Conservation (phyloP, 2,113 vertebrate species). For the Sinocyclocheilus rhinocerous region DNA sequence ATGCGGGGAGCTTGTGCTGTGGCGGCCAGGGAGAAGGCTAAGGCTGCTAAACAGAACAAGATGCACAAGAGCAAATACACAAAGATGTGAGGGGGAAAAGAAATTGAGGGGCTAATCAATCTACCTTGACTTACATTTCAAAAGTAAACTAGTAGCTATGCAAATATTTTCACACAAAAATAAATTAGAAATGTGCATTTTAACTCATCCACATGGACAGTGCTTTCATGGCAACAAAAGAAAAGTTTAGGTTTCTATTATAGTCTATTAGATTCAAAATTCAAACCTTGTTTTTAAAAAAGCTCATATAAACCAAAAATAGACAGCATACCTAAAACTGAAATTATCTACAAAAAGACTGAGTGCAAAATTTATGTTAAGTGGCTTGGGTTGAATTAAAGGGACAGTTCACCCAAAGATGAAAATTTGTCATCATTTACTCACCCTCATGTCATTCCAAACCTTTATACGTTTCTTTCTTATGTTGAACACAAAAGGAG, state of each 20-base stretch:
- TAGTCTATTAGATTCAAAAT: not conserved
- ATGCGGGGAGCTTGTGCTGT: conserved; percentile 94
- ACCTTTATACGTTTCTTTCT: too few species aligned
- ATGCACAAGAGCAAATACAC: conserved; percentile 48
- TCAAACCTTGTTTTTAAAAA: not conserved
- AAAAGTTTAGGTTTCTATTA: not conserved
- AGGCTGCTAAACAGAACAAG: conserved; percentile 76
- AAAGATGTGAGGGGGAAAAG: not conserved
- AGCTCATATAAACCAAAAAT: not conserved
- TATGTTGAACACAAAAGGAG: too few species aligned
- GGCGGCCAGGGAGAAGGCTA: conserved; percentile 94
- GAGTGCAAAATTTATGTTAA: not conserved
- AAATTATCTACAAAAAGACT: not conserved
- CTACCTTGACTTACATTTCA: not conserved
- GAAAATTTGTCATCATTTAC: too few species aligned
- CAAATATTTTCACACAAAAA: not conserved
- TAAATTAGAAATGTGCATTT: not conserved
- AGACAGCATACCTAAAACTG: not conserved
- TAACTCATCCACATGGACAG: not conserved
- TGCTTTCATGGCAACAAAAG: not conserved
- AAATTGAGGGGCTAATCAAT: conserved; percentile 37
- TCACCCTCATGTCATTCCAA: too few species aligned
- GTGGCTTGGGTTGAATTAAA: not conserved
- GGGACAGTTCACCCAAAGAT: too few species aligned
- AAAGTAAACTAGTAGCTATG: not conserved